These are phyloP conservation scores for Drosophila orena DNA, from an alignment of 1,140 invertebrate genomes.

Conservation along the genomic window DNA sequence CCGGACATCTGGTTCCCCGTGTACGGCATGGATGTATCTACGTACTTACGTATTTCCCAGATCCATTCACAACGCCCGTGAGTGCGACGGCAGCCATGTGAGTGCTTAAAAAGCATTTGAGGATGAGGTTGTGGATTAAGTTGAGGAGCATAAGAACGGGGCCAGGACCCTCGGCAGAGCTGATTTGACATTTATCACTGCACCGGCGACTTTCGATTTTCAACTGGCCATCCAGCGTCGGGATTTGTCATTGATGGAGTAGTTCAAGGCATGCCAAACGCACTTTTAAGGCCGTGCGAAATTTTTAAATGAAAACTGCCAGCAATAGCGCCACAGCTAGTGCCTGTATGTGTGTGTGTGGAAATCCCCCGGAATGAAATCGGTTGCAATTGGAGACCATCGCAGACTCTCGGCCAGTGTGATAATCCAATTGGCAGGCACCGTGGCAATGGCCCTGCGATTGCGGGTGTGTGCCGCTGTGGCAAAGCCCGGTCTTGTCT, in stretches of 20 bases:
- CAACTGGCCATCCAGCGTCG: conserved; percentile 4
- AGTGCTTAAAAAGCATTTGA: conserved; percentile 80
- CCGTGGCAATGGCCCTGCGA: conserved; percentile 17
- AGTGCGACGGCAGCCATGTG: conserved; percentile 39
- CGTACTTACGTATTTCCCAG: conserved; percentile 1
- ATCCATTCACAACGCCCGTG: conserved; percentile 41
- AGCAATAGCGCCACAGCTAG: conserved; percentile 11
- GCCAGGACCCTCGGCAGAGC: conserved; percentile 53
- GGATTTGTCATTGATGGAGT: conserved; percentile 71
- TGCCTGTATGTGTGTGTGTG: neutral
- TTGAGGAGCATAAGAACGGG: conserved; percentile 4
- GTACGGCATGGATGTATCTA: neutral
- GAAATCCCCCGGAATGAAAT: conserved; percentile 12
- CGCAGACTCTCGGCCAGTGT: conserved; percentile 37
- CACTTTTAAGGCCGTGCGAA: conserved; percentile 41
- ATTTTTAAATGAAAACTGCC: conserved; percentile 72
- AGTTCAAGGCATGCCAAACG: conserved; percentile 61
- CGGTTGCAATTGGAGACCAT: neutral
- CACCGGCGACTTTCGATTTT: conserved; percentile 60
- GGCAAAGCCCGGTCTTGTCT: conserved; percentile 57
- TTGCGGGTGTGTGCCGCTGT: conserved; percentile 10
- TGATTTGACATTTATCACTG: conserved; percentile 83
- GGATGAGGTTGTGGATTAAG: conserved; percentile 5
- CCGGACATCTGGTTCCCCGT: conserved; percentile 33
- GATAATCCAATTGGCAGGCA: conserved; percentile 76